Evolutionary conservation across 2,797 vertebrate genomes (phyloP).

Genomic region (Pangasius sanitwongsei): DNA sequence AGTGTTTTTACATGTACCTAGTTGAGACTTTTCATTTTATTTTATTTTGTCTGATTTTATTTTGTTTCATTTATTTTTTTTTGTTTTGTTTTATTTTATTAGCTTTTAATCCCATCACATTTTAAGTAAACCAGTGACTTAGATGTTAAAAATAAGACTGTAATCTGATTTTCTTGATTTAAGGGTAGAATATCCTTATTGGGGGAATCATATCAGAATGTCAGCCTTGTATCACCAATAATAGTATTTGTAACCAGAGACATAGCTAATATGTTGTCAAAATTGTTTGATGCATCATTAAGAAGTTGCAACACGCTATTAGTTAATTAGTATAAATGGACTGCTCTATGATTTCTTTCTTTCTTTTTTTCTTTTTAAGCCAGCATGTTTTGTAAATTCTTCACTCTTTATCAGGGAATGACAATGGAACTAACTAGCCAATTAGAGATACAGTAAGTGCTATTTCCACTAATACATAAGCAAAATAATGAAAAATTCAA

Average conservation of each 20-base stretch:
- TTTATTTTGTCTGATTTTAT: background rate
- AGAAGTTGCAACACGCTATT: background rate
- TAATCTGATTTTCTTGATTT: background rate
- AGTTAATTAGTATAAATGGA: background rate
- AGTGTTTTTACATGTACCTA: background rate
- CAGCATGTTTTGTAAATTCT: background rate
- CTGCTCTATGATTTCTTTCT: background rate
- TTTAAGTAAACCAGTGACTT: background rate
- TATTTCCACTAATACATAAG: background rate
- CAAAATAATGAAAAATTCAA: background rate
- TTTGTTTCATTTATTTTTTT: background rate
- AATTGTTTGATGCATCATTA: background rate
- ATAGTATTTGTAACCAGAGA: background rate
- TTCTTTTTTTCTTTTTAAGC: background rate
- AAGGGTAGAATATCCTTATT: background rate
- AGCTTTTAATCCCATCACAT: background rate
- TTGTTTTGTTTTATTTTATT: background rate
- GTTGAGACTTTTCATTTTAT: background rate
- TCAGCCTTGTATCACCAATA: background rate
- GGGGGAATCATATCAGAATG: background rate
- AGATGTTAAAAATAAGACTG: background rate
- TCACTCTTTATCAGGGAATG: background rate
- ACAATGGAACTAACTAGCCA: background rate
- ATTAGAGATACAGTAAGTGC: background rate
- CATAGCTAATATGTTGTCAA: background rate